Percentiles rank a stretch among this genome's conserved stretches.
phyloP scores from a whole-genome alignment of 1,140 invertebrate species.

The Amyelois transitella region DNA sequence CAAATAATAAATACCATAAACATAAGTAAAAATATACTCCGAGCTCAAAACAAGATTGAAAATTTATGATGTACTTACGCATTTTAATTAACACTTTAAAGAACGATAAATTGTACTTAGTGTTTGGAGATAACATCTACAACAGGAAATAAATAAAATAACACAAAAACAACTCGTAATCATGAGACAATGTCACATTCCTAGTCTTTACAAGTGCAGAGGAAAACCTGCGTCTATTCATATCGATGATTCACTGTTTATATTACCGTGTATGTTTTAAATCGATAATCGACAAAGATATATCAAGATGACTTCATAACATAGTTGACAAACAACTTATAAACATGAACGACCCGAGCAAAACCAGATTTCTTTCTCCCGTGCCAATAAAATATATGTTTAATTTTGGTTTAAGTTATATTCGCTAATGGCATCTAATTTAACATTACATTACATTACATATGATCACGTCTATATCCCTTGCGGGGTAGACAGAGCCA shows the following conservation, averaged over 20 bases:
- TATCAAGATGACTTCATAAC: conserved; percentile 8
- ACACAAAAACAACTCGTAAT: not conserved
- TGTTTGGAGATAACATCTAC: not conserved
- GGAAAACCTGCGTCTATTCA: conserved; percentile 13
- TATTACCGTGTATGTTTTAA: not conserved
- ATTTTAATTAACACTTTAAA: not conserved
- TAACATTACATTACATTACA: too few relatives aligned
- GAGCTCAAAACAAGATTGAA: too few relatives aligned
- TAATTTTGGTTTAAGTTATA: too few relatives aligned
- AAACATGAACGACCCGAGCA: conserved; percentile 3
- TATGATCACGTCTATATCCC: too few relatives aligned
- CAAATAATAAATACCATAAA: too few relatives aligned
- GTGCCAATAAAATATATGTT: not conserved
- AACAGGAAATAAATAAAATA: not conserved
- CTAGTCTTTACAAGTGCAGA: conserved; percentile 2
- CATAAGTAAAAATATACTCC: too few relatives aligned
- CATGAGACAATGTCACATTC: conserved; percentile 5
- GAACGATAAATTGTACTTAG: not conserved
- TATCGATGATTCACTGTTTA: conserved; percentile 15
- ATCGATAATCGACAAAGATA: not conserved
- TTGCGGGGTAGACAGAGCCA: too few relatives aligned
- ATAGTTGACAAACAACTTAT: conserved; percentile 3
- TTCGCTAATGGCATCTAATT: too few relatives aligned
- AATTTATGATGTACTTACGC: too few relatives aligned
- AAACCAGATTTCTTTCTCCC: not conserved